phyloP scores from a whole-genome alignment of 2,113 vertebrate species.

The Lampris megalopsis region DNA sequence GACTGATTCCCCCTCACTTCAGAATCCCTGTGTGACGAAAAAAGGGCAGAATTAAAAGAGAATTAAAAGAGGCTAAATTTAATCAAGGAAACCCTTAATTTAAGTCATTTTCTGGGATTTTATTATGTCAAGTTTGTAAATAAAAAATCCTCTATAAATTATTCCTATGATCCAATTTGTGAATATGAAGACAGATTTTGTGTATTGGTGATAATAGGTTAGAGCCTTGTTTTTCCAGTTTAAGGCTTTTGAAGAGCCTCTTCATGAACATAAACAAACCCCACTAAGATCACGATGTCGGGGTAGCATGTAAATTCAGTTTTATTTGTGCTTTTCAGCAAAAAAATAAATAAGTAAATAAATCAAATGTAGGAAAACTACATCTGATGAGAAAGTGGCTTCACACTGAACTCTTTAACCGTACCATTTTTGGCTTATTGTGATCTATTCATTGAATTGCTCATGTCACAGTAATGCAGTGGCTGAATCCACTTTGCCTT shows the following conservation, averaged over 20 bases:
- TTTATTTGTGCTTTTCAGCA: too few species aligned
- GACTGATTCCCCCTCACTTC: slow-evolving; percentile 15
- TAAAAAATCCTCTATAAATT: too few species aligned
- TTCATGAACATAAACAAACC: not conserved
- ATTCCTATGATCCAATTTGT: too few species aligned
- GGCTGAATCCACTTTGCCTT: too few species aligned
- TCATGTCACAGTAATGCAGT: not conserved
- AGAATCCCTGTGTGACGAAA: slow-evolving; percentile 54
- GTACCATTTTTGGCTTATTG: not conserved
- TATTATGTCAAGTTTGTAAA: not conserved
- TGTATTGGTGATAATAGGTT: slow-evolving; percentile 4
- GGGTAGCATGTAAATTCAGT: not conserved
- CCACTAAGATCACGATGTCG: not conserved
- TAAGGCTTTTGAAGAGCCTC: not conserved
- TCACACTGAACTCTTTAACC: not conserved
- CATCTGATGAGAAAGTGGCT: too few species aligned
- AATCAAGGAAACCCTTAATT: not conserved
- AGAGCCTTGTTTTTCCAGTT: not conserved
- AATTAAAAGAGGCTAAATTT: not conserved
- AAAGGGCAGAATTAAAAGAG: slow-evolving; percentile 19
- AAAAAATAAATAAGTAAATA: too few species aligned
- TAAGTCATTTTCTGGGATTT: not conserved
- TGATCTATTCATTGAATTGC: not conserved
- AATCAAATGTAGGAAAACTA: too few species aligned
- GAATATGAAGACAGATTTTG: not conserved